Percentiles rank a stretch among this genome's conserved stretches.
Conservation (phyloP, 2,113 vertebrate genomes). For the Climacteris rufus region DNA sequence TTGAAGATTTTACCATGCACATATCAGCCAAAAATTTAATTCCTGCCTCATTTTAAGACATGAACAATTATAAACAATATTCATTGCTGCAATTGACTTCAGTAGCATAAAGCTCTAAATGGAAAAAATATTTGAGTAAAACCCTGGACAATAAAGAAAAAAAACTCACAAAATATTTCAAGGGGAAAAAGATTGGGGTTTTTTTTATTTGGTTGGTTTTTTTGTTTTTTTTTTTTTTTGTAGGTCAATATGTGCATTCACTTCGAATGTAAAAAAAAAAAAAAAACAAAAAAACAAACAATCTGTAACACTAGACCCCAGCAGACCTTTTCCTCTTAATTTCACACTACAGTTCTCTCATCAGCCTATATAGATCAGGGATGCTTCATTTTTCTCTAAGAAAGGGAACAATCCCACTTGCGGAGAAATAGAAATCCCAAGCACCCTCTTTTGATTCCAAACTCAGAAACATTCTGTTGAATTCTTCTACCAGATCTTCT, state of each 20-base stretch:
- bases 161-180: not conserved
- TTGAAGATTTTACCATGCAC: not conserved
- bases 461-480: not conserved
- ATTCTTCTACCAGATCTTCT: not conserved
- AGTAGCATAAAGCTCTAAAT: not conserved
- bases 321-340: not conserved
- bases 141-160: not conserved
- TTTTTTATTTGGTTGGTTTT: too few species aligned
- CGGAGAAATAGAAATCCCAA: not conserved
- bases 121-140: not conserved
- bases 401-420: accelerated
- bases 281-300: not conserved
- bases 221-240: not conserved
- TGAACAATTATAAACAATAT: not conserved
- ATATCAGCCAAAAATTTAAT: not conserved
- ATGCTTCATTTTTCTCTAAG: not conserved
- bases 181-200: not conserved
- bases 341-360: not conserved
- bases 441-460: not conserved
- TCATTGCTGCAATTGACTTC: not conserved
- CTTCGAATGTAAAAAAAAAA: not conserved
- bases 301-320: not conserved
- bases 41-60: not conserved
- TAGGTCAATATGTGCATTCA: accelerated
- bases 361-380: not conserved